Evolutionary conservation across 2,113 vertebrate species (phyloP), one percentile per base, ranked within the genome.

Genomic region (Poecilia latipinna): DNA sequence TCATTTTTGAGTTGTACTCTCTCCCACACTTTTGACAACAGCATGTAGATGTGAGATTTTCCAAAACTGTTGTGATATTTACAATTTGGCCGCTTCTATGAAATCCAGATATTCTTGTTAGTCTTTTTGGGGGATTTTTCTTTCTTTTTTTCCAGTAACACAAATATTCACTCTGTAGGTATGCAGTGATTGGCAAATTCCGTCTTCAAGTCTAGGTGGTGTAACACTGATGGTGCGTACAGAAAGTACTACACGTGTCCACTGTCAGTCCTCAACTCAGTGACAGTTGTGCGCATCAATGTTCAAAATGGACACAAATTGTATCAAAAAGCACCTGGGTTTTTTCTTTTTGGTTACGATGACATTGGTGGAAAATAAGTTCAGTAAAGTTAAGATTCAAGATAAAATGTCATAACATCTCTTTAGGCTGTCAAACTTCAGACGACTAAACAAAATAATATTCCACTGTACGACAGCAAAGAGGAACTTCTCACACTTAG

Each of bases 101-200:
- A 35, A 70, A 84, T 85, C 74, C 68, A 79, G 84, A 78, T 87
- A 70, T 63, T 61, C 79, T 85, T 77, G 72, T 86, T 70, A 75
- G 63, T 87, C 83, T 51, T 72, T 77, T 81, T 80, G 32, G 29
- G 57, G 31, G 32, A 37, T 37, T 5, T 0, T 0, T 3, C 54
- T 11, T 48, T 74, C 17, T 65, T 79, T 80, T 65, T 82, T 91
- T 94, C 93, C 94, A 95, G 93, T 93, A 90, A 92, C 90, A 87
- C 72, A 89, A 88, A 91, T 76, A 78, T 70, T 86, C 44, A 86
- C 85, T 84, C 75, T 73, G 44, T 84, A 82, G 78, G 70, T 72
- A 65, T 74, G 75, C 69, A 80, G 78, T 74, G 72, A 74, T 79
- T 75, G 78, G 80, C 87, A 80, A 78, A 82, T 86, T 81, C 68